Evolutionary conservation across 2,113 vertebrate genomes (phyloP).

Genomic region (Poeciliopsis retropinna): DNA sequence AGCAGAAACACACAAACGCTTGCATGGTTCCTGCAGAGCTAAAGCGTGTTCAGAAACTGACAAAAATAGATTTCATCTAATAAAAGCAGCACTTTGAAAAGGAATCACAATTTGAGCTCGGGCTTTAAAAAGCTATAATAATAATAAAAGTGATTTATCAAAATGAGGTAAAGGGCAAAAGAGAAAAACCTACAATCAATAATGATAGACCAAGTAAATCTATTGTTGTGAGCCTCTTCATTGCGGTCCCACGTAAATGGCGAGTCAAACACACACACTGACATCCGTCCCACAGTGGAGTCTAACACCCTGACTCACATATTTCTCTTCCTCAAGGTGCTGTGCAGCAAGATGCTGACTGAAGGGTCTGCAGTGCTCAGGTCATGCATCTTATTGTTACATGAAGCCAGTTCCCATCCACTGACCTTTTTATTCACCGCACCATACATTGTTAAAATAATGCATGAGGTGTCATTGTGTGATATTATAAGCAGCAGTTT

Average conservation of each 20-base stretch:
- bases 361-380: slow-evolving; percentile 57
- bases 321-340: slow-evolving; percentile 40
- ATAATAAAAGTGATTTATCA: slow-evolving; percentile 65
- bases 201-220: slow-evolving; percentile 56
- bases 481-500: slow-evolving; percentile 35
- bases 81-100: slow-evolving; percentile 42
- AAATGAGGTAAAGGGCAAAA: slow-evolving; percentile 62
- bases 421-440: slow-evolving; percentile 74
- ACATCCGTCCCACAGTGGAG: slow-evolving; percentile 36
- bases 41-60: slow-evolving; percentile 6
- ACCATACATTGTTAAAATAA: slow-evolving; percentile 75
- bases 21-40: slow-evolving; percentile 36
- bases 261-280: slow-evolving; percentile 16
- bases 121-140: slow-evolving; percentile 29
- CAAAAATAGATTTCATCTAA: slow-evolving; percentile 48
- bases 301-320: slow-evolving; percentile 33
- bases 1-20: slow-evolving; percentile 36
- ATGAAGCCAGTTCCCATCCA: slow-evolving; percentile 67
- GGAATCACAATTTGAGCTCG: slow-evolving; percentile 30
- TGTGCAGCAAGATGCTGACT: slow-evolving; percentile 49
- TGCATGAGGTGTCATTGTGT: slow-evolving; percentile 69
- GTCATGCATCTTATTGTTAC: slow-evolving; percentile 74
- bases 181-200: slow-evolving; percentile 61
- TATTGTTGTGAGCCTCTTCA: slow-evolving; percentile 62
- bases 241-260: slow-evolving; percentile 31